These are phyloP conservation scores for Chlorodrepanis virens DNA, from an alignment of 2,113 vertebrate species.

Conservation along the genomic window DNA sequence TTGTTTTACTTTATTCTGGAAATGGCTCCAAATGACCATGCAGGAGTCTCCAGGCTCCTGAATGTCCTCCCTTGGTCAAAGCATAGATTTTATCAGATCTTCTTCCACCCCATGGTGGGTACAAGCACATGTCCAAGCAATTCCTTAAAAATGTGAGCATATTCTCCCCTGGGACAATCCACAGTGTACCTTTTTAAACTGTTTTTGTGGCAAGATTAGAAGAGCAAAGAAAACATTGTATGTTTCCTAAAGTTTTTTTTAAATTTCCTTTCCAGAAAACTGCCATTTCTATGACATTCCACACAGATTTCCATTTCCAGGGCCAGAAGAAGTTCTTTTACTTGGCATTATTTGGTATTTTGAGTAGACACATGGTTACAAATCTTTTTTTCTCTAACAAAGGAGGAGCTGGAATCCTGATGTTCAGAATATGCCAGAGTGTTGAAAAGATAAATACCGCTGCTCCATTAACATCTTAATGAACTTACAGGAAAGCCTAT, in stretches of 20 bases:
- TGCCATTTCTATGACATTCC: neutral
- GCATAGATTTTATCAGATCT: neutral
- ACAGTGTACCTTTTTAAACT: neutral
- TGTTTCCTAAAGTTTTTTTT: neutral
- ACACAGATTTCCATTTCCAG: neutral
- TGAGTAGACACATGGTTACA: neutral
- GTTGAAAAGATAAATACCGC: neutral
- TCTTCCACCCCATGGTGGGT: rapidly evolving
- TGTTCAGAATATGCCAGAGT: neutral
- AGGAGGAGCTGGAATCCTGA: neutral
- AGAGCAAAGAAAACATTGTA: neutral
- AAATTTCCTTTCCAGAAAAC: neutral
- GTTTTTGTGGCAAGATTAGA: neutral
- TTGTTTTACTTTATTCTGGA: neutral
- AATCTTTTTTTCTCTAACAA: neutral
- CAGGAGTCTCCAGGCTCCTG: neutral
- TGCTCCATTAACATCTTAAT: neutral
- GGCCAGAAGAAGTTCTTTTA: neutral
- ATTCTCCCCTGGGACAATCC: neutral
- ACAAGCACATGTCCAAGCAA: neutral
- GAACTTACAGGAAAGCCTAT: neutral
- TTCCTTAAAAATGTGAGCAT: neutral
- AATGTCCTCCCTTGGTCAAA: neutral
- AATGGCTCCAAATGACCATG: neutral
- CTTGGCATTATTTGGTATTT: neutral